Base-by-base conservation (phyloP, 1,140 invertebrate species). In the Drosophila aff. region DNA sequence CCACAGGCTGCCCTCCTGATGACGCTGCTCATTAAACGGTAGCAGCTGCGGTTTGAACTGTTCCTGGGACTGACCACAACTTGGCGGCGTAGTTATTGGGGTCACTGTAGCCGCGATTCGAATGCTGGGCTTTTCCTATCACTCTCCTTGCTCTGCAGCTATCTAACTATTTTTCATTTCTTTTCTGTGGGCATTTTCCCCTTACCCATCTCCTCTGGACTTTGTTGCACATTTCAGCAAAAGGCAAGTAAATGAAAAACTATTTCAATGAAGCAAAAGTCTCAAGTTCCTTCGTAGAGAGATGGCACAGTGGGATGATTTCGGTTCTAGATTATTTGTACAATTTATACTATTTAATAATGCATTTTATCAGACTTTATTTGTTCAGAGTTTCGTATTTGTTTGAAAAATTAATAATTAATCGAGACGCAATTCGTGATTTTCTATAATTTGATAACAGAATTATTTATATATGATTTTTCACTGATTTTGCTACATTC, bases 211-310 rank as follows among this genome's bases (percentile, higher is more conserved):
- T 18, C 7, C 49, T 15, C 55, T 23, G 18, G 53, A 77, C 55
- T 77, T 79, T 79, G 67, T 65, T 79, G 76, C 76, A 64, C 84
- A 78, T 84, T 87, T 89, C 58, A 69, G 67, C 46, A 80, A 65
- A 52, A 40, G 74, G 47, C 46, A 63, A 90, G 81, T 81, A 81
- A 90, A 89, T 90, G 78, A 84, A 86, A 89, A 89, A 89, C 85
- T 90, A 90, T 90, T 89, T 90, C 84, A 90, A 89, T 89, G 85
- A 79, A 89, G 68, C 68, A 76, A 81, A 77, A 90, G 65, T 90
- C 83, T 81, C 46, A 77, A 89, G 81, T 66, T 58, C 64, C 78
- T 81, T 71, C 64, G 67, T 55, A 62, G 74, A 67, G 38, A 26
- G 47, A 33, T 38, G 72, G 76, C 41, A 82, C 82, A 76, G 66